Conservation (phyloP, 1,140 invertebrate genomes). For the Centruroides sculpturatus region DNA sequence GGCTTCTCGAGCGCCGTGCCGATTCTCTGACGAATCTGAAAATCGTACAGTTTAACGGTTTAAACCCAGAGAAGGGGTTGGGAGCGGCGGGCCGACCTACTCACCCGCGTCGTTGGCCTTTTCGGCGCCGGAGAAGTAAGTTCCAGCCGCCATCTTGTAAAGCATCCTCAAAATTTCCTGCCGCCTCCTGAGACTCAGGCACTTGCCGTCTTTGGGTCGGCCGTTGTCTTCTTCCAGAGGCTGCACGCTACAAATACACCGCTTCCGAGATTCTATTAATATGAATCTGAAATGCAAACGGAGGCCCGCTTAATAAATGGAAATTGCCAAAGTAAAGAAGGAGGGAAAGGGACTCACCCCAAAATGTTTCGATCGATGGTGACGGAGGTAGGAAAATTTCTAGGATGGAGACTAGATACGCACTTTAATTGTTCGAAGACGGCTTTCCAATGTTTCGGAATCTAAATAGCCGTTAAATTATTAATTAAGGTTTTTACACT, state of each 20-base stretch:
- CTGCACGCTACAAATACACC: slow-evolving; percentile 1
- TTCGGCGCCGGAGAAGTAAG: not conserved
- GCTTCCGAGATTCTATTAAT: slow-evolving; percentile 6
- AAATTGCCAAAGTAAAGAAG: no score
- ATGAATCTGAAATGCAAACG: slow-evolving; percentile 1
- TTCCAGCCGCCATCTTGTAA: slow-evolving; percentile 12
- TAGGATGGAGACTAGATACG: slow-evolving; percentile 9
- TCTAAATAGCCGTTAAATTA: not conserved
- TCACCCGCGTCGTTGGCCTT: no score
- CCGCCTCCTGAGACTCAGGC: not conserved
- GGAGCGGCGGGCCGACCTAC: no score
- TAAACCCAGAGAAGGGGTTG: no score
- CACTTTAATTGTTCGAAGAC: slow-evolving; percentile 8
- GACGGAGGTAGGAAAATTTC: slow-evolving; percentile 9
- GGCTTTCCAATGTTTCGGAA: slow-evolving; percentile 11
- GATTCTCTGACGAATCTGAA: no score
- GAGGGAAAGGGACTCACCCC: not conserved
- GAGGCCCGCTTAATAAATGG: no score
- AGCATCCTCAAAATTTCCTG: slow-evolving; percentile 7
- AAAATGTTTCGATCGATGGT: slow-evolving; percentile 10
- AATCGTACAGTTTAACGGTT: no score
- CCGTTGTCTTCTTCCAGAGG: not conserved
- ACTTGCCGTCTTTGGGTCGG: not conserved
- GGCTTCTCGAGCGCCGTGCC: no score
- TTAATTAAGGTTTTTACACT: no score